Percentiles rank a stretch among this genome's conserved stretches.
phyloP scores from a whole-genome alignment of 1,140 invertebrate genomes.

The Caenorhabditis brenneri region DNA sequence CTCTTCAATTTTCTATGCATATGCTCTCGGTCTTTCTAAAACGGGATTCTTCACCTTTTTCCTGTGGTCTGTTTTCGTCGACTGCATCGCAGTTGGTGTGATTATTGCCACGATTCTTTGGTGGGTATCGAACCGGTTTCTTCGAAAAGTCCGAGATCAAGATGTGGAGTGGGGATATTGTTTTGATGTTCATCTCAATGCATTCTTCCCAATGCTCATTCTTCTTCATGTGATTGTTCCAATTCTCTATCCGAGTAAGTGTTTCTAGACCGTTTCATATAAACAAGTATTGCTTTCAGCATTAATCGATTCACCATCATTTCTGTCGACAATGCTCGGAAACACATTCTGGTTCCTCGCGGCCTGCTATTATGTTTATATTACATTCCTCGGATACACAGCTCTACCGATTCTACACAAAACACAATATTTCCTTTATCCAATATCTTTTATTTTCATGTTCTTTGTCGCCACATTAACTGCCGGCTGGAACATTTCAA shows the following conservation, averaged over 20 bases:
- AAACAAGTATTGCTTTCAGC: slow-evolving; percentile 30
- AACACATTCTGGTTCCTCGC: slow-evolving; percentile 93
- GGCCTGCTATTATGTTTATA: slow-evolving; percentile 90
- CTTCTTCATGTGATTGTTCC: slow-evolving; percentile 85
- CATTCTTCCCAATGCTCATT: slow-evolving; percentile 91
- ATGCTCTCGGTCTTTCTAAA: slow-evolving; percentile 81
- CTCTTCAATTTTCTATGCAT: slow-evolving; percentile 86
- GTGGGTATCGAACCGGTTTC: slow-evolving; percentile 86
- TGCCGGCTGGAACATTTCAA: slow-evolving; percentile 76
- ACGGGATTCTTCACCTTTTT: slow-evolving; percentile 84
- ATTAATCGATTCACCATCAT: slow-evolving; percentile 64
- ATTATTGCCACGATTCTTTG: slow-evolving; percentile 88
- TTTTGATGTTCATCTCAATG: slow-evolving; percentile 98
- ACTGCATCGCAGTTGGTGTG: slow-evolving; percentile 87
- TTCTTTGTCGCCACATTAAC: slow-evolving; percentile 81
- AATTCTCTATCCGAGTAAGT: slow-evolving; percentile 64
- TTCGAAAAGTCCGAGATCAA: slow-evolving; percentile 79
- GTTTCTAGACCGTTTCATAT: not conserved
- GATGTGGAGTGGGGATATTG: slow-evolving; percentile 97
- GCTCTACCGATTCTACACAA: slow-evolving; percentile 88
- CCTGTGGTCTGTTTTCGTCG: slow-evolving; percentile 89
- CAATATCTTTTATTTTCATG: slow-evolving; percentile 81
- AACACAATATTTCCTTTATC: slow-evolving; percentile 85
- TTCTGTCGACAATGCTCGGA: slow-evolving; percentile 82
- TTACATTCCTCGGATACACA: slow-evolving; percentile 96